Evolutionary conservation across 2,888 invertebrate species (phyloP), one percentile per base, ranked within the genome.

Genomic region (Ophraella communa): DNA sequence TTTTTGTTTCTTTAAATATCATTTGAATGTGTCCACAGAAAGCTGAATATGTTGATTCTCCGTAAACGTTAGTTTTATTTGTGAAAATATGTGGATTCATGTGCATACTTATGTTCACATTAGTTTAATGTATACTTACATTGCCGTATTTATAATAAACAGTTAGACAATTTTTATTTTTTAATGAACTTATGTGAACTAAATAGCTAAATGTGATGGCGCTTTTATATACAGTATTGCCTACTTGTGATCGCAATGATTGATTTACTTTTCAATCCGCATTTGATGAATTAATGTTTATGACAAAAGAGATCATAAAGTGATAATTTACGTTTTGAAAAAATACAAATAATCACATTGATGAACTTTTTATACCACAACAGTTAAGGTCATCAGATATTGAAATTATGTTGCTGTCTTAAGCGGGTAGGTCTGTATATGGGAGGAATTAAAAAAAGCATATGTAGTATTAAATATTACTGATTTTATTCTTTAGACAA

Each of bases 191-290:
- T 60, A 39, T 63, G 63, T 63, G 56, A 63, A 63, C 66, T 42
- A 24, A 47, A 55, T 66, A 62, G 60, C 52, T 68, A 64, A 65
- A 68, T 57, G 61, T 69, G 68, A 71, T 68, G 72, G 72, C 66
- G 69, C 69, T 68, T 66, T 65, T 33, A 14, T 51, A 51, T 27
- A 51, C 49, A 14, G 21, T n/a, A 5, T 14, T 14, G 5, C 14
- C 39, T 17, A 14, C 39, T 17, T 39, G 4, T 7, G 39, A 39
- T 17, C 17, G 5, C 14, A 1, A 39, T 2, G 11, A 2, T 5
- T 30, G 10, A 10, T 5, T 24, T 35, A 14, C 4, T 4, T 39
- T 39, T 17, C 1, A 17, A 5, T 39, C 14, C 4, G 23, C n/a
- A 23, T 47, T 21, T 45, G 23, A 21, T 45, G 4, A 45, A 23